Base-by-base conservation (phyloP, 2,888 invertebrate genomes). In the Eurytoma adleriae region DNA sequence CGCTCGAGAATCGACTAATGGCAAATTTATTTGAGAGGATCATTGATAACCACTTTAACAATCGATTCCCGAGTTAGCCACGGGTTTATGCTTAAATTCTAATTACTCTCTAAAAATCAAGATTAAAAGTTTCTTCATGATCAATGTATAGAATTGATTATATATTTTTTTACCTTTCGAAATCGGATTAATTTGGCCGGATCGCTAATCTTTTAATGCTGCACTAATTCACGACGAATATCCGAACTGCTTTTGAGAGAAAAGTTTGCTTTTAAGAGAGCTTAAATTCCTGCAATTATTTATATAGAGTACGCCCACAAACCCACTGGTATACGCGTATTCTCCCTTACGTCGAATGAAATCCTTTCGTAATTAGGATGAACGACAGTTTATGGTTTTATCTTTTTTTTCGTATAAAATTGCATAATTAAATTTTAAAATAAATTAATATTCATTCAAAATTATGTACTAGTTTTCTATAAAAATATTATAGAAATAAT, bases 311-410 rank as follows among this genome's bases (percentile, higher is more conserved):
- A 20, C 54, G 2, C 52, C 16, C 52, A 12, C 14, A 18, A 4
- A 14, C 16, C 50, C 40, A 57, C 13, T 12, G 48, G 70, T 70
- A 70, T 57, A 70, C n/a, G n/a, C n/a, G n/a, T 70, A 59, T 70
- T 59, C 48, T 13, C 40, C 59, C 16, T 10, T 20, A 30, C 16
- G 12, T 20, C 48, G 48, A 54, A 27, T 59, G 40, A 57, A 70
- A 70, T 59, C 59, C 59, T 10, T 20, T 54, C 20, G 48, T 18
- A 57, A 40, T 59, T 40, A 12, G 5, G 57, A 24, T 20, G 20
- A 48, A 70, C 20, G 20, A n/a, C 20, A n/a, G 24, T 52, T 16
- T 50, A 18, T 24, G 52, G 30, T 54, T 68, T 52, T 69, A 16
- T 30, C 24, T 57, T 18, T 20, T 59, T 14, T 62, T 24, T n/a